Percentiles rank a stretch among this genome's conserved stretches.
Conservation (phyloP, 2,888 invertebrate genomes). For the Nasonia oneida region DNA sequence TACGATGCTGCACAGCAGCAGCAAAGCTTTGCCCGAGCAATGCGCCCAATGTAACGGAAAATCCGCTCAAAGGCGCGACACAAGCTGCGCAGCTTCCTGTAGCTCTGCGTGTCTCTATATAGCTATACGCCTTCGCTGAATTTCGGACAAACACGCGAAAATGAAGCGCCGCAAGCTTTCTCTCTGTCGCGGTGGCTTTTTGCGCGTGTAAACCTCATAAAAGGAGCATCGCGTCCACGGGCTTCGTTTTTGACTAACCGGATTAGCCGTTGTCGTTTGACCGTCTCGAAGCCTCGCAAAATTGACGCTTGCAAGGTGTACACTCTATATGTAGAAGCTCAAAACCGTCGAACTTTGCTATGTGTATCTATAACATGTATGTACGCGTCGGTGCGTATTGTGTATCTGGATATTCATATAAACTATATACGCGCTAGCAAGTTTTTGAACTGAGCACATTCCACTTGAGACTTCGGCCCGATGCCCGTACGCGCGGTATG, state of each 20-base stretch:
- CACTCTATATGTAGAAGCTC: neutral
- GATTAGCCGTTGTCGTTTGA: constrained; percentile 37
- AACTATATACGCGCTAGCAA: neutral
- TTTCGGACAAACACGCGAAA: neutral
- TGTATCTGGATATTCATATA: neutral
- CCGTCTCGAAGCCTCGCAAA: neutral
- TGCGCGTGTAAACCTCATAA: neutral
- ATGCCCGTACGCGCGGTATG: neutral
- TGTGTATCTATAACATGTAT: neutral
- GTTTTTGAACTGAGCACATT: neutral
- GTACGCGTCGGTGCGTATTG: neutral
- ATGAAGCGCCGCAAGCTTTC: constrained; percentile 9
- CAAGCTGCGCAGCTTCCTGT: neutral
- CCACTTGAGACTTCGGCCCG: constrained; percentile 3
- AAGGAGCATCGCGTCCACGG: neutral
- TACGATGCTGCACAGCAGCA: no score
- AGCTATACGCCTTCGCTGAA: neutral
- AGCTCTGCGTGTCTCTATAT: neutral
- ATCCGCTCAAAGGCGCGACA: neutral
- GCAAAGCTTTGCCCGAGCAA: neutral
- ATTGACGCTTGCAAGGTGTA: neutral
- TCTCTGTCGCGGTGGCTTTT: neutral
- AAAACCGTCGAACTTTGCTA: neutral
- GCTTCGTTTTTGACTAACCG: constrained; percentile 50
- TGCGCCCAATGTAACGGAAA: constrained; percentile 1